A percentile compares a stretch with the other conserved stretches of the same genome.
phyloP scores from a whole-genome alignment of 2,888 invertebrate genomes.

The Dendrolimus pini region DNA sequence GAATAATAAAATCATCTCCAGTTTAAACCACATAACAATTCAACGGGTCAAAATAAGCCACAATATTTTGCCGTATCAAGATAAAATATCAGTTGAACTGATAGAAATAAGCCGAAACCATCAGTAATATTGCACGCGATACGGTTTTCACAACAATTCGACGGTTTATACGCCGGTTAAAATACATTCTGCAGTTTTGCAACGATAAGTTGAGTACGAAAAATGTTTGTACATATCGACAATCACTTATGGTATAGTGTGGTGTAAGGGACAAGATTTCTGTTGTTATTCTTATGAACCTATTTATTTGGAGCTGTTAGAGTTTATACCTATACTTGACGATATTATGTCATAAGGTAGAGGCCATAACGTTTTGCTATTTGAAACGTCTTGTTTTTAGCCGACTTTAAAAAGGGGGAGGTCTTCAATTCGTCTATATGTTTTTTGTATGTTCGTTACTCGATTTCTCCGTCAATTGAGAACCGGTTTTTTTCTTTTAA shows the following conservation, averaged over 20 bases:
- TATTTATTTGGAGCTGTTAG: no score
- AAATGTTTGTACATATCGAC: conserved; percentile 19
- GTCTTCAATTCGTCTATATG: no score
- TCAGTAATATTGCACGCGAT: neutral
- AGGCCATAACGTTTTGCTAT: no score
- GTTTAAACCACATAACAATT: neutral
- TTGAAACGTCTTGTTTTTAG: no score
- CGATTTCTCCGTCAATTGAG: no score
- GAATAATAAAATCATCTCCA: neutral
- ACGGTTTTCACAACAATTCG: neutral
- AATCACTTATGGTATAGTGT: conserved; percentile 18
- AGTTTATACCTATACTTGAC: no score
- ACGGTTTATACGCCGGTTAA: conserved; percentile 24
- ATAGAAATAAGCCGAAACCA: neutral
- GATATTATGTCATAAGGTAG: no score
- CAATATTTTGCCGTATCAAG: neutral
- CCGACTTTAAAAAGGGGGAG: no score
- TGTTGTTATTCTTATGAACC: neutral
- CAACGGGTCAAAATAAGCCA: neutral
- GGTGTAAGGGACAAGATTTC: neutral
- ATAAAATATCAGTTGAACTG: neutral
- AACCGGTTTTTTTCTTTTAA: no score
- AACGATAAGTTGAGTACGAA: conserved; percentile 19
- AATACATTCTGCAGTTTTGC: conserved; percentile 26
- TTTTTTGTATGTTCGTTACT: no score